Conservation (phyloP, 2,113 vertebrate species). For the Archocentrus centrarchus region DNA sequence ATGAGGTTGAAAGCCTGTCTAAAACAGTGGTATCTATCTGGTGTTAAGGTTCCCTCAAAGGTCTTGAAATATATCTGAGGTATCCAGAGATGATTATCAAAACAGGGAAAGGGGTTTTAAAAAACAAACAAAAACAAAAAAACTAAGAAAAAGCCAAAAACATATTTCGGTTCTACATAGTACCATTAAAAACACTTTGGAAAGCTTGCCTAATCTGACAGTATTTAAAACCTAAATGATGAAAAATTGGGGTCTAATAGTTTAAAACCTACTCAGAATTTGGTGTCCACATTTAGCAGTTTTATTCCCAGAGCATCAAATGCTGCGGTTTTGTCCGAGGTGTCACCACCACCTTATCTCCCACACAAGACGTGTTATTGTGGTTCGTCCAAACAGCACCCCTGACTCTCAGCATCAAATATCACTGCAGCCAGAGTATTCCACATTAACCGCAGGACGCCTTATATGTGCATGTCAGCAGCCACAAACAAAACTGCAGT, state of each 20-base stretch:
- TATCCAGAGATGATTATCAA: background rate
- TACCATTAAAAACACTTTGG: background rate
- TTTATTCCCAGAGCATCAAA: background rate
- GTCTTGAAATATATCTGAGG: background rate
- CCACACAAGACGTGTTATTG: background rate
- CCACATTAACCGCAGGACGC: background rate
- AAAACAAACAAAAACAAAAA: too few species aligned
- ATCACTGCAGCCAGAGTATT: background rate
- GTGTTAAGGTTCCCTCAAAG: background rate
- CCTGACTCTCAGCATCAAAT: background rate
- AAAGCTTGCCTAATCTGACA: background rate
- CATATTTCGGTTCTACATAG: background rate
- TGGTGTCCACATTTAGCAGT: background rate
- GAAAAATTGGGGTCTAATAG: background rate
- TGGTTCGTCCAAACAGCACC: too few species aligned
- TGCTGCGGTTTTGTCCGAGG: background rate
- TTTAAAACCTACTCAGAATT: background rate
- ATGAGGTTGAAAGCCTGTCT: background rate
- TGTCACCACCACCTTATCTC: background rate
- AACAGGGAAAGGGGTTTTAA: background rate
- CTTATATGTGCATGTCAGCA: rapidly evolving
- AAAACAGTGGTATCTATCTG: background rate
- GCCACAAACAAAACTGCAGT: background rate
- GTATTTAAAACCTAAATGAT: background rate
- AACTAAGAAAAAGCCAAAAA: too few species aligned